phyloP scores from a whole-genome alignment of 92 coral and sea anemone genomes.

The Blastomussa wellsi region DNA sequence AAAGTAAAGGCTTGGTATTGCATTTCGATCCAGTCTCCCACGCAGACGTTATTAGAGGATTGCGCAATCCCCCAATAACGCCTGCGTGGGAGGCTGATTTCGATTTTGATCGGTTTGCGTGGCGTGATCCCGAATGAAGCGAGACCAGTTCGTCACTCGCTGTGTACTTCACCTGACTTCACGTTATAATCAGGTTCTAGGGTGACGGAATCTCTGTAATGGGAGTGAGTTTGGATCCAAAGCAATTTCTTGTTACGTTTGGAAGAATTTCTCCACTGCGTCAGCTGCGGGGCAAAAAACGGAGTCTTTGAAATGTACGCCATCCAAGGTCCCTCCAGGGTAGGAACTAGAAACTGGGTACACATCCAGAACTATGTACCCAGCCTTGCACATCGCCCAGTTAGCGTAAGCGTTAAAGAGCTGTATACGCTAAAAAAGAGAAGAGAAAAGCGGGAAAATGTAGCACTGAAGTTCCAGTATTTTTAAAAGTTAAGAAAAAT shows the following conservation, averaged over 20 bases:
- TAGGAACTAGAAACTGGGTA: slow-evolving; percentile 65
- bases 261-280: slow-evolving; percentile 57
- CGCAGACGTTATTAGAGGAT: too few relatives aligned
- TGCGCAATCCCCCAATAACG: too few relatives aligned
- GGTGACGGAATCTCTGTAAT: neutral
- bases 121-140: neutral
- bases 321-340: slow-evolving; percentile 82
- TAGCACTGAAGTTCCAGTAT: neutral
- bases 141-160: neutral
- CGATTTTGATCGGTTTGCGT: too few relatives aligned
- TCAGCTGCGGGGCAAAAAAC: slow-evolving; percentile 76
- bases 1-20: too few relatives aligned
- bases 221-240: neutral
- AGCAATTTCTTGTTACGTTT: slow-evolving; percentile 6
- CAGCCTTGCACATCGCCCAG: slow-evolving; percentile 78
- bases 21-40: too few relatives aligned
- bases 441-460: neutral
- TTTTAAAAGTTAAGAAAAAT: neutral
- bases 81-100: too few relatives aligned
- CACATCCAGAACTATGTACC: slow-evolving; percentile 69
- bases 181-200: neutral
- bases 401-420: slow-evolving; percentile 81
- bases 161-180: neutral
- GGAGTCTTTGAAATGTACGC: slow-evolving; percentile 67
- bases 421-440: slow-evolving; percentile 62